Percentiles rank a stretch among this genome's conserved stretches.
These are phyloP conservation scores for Protonibea diacanthus DNA, from an alignment of 2,797 vertebrate genomes.

Conservation along the genomic window DNA sequence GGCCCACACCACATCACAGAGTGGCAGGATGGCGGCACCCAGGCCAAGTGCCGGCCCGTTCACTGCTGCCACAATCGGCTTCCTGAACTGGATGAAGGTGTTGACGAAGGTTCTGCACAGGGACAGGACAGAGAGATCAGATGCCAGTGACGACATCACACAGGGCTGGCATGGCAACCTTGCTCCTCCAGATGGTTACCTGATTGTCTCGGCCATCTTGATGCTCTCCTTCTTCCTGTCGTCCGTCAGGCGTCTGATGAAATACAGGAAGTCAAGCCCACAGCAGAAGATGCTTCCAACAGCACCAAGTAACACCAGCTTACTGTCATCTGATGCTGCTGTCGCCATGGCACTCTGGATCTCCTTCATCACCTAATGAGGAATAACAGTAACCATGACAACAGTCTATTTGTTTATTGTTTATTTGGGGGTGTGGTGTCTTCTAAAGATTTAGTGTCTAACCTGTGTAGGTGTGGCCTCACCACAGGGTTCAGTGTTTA, in stretches of 20 bases:
- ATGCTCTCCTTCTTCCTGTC: constrained; percentile 97
- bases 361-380: constrained; percentile 95
- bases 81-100: constrained; percentile 99
- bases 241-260: constrained; percentile 94
- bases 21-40: constrained; percentile 94
- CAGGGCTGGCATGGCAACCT: accelerated
- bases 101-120: constrained; percentile 93
- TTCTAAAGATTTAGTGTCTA: no score
- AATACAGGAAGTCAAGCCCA: constrained; percentile 97
- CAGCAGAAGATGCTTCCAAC: constrained; percentile 96
- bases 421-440: neutral
- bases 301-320: constrained; percentile 92
- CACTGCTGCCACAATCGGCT: constrained; percentile 96
- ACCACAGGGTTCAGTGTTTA: neutral
- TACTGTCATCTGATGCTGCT: constrained; percentile 96
- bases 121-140: constrained; percentile 7
- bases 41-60: constrained; percentile 96
- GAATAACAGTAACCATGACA: neutral
- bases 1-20: constrained; percentile 98
- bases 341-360: constrained; percentile 97
- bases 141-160: neutral
- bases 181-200: constrained; percentile 77
- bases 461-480: no score
- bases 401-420: no score
- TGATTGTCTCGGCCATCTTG: constrained; percentile 97